Evolutionary conservation across 2,797 vertebrate genomes (phyloP), one percentile per base, ranked within the genome.

Genomic region (Poecilia wingei): DNA sequence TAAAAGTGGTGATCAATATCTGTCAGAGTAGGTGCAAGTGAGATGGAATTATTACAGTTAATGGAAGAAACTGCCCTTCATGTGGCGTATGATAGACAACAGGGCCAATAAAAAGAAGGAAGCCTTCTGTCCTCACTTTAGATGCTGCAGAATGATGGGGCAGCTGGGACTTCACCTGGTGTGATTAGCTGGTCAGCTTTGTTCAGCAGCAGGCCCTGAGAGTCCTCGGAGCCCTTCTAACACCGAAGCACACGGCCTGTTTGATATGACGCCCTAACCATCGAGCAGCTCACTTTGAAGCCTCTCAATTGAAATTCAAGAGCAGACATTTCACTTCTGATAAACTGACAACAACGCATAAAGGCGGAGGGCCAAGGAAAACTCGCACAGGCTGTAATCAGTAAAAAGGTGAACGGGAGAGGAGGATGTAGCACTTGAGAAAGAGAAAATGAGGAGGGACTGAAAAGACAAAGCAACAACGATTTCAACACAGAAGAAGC

Each of bases 261-360:
- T 95, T 95, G 90, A 95, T 93, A 95, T 93, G 89, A 91, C 73
- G 87, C 72, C 78, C 87, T 90, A 83, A 78, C 90, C 83, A 84
- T 77, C 55, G 85, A 93, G 85, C 84, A 68, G 87, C 90, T 93
- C 93, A 93, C 95, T 96, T 96, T 96, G 95, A 96, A 96, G 95
- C 94, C 91, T 86, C 89, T 92, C 84, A 68, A 94, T 95, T 96
- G 91, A 95, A 93, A 95, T 95, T 94, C 94, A 95, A 94, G 91
- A 90, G 86, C 86, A 78, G 87, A 86, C 84, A 91, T 87, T 92
- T 91, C 86, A 93, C 93, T 94, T 94, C 92, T 94, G 91, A 94
- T 87, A 93, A 89, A 86, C 79, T 87, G 75, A 87, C 83, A 84
- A 92, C 89, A 89, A 84, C 57, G 55, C 76, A 81, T 53, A 82